phyloP scores from a whole-genome alignment of 1,140 invertebrate species.

The Rhopalosiphum maidis region DNA sequence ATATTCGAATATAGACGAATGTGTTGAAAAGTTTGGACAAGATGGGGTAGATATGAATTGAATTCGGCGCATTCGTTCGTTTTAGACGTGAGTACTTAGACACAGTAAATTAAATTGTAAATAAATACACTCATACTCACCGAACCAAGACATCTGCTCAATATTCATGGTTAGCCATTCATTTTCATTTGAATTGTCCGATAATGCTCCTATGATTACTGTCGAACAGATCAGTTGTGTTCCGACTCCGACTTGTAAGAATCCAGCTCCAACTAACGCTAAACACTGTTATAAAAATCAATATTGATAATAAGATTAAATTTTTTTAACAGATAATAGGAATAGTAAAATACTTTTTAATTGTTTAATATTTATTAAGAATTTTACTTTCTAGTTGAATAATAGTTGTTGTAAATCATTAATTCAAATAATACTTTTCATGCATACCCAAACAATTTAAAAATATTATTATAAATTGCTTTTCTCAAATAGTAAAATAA shows the following conservation, averaged over 20 bases:
- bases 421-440: background rate
- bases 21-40: too few relatives aligned
- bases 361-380: background rate
- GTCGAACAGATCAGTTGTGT: slow-evolving; percentile 20
- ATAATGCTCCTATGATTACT: slow-evolving; percentile 15
- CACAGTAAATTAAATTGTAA: too few relatives aligned
- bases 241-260: slow-evolving; percentile 43
- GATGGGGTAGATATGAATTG: too few relatives aligned
- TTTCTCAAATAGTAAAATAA: background rate
- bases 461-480: background rate
- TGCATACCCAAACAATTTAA: background rate
- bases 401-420: background rate
- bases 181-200: background rate
- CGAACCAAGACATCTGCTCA: slow-evolving; percentile 33
- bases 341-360: background rate
- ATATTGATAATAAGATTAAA: background rate
- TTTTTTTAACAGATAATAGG: background rate
- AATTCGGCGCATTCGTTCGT: background rate
- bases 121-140: slow-evolving; percentile 29
- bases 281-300: slow-evolving; percentile 34
- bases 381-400: background rate
- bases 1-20: background rate
- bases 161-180: background rate
- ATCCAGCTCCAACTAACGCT: slow-evolving; percentile 34
- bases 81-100: background rate